phyloP scores from a whole-genome alignment of 1,140 invertebrate species.

The Trichonephila inaurata region DNA sequence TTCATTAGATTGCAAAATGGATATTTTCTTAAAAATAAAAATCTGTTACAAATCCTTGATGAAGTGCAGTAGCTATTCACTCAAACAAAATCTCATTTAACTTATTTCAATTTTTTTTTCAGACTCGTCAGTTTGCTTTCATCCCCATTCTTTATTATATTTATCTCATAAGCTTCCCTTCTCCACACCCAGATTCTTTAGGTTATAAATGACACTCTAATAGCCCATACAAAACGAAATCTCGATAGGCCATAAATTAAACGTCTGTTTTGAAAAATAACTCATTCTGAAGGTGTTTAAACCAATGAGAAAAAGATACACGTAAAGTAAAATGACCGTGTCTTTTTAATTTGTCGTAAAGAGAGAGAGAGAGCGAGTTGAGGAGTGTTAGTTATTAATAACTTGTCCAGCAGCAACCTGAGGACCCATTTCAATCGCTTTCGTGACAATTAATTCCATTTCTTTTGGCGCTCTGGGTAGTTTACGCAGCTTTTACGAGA shows the following conservation, averaged over 20 bases:
- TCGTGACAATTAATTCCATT: conserved; percentile 20
- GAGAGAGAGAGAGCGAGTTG: not conserved
- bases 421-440: not conserved
- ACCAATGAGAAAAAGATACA: conserved; percentile 13
- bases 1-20: no score
- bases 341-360: conserved; percentile 24
- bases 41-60: no score
- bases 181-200: not conserved
- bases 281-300: not conserved
- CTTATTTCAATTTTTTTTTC: not conserved
- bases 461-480: not conserved
- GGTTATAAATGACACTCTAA: not conserved
- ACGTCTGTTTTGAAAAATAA: not conserved
- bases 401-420: conserved; percentile 21
- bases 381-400: not conserved
- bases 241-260: conserved; percentile 15
- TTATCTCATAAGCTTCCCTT: not conserved
- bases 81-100: not conserved
- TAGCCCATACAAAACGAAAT: not conserved
- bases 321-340: conserved; percentile 10
- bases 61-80: not conserved
- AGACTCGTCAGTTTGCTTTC: not conserved
- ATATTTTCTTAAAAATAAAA: no score
- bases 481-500: conserved; percentile 52
- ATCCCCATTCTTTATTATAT: not conserved